Evolutionary conservation across 2,113 vertebrate species (phyloP).

Genomic region (Sus scrofa): T2T-Sscrofa CM000814.6:76055501-76056000

Average conservation of each 20-base stretch:
- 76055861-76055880: not conserved
- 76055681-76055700: not conserved
- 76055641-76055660: conserved; percentile 39
- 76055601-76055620: not conserved
- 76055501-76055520: conserved; percentile 66
- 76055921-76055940: not conserved
- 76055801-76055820: not conserved
- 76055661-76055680: conserved; percentile 49
- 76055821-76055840: not conserved
- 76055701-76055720: not conserved
- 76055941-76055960: not conserved
- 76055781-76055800: not conserved
- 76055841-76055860: not conserved
- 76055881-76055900: not conserved
- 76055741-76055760: not conserved
- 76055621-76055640: conserved; percentile 26
- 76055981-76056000: not conserved
- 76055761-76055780: not conserved
- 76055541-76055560: conserved; percentile 37
- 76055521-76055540: not conserved
- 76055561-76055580: not conserved
- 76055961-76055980: not conserved
- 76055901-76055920: not conserved
- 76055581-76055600: not conserved
- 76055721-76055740: not conserved